Evolutionary conservation across 1,140 invertebrate genomes (phyloP), one percentile per base, ranked within the genome.

Genomic region (Calosoma granatense): DNA sequence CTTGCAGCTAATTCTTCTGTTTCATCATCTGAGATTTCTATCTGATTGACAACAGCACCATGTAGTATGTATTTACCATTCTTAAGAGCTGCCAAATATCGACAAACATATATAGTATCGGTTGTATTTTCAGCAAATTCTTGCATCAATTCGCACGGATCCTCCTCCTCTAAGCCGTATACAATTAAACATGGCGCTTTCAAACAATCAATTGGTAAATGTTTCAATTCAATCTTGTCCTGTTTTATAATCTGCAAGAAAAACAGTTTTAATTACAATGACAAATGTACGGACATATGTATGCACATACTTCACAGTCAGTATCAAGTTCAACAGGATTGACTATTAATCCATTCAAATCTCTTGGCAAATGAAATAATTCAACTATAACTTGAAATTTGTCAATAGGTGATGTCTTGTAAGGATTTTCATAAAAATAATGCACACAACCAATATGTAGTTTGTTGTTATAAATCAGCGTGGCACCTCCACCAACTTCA

Each of bases 1-100:
- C n/a, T 36, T 36, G 26, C 19, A 23, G 14, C 22, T 30, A 21
- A 57, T 51, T 41, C 53, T n/a, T 21, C 39, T 52, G 51, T 43
- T 30, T 56, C 54, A 19, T 30, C 15, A 22, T 22, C 47, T 39
- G 14, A 53, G 22, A 47, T 17, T 6, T 47, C 15, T 9, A 47
- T 47, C 17, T 9, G 3, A 47, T 47, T 47, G 4, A 11, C 9
- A 12, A 47, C 17, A 3, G 17, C 41, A 12, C 41, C 41, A 17
- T 3, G 9, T 6, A 47, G 17, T 9, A 12, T 47, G 17, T 12
- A 47, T 47, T 47, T 47, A 30, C 26, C 26, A 11, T 47, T 47
- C 4, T 6, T 11, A 12, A 12, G 15, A 11, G 41, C 15, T 12
- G 41, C 41, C 9, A 9, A 12, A 17, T 11, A 47, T 47, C 41